Conservation (phyloP, 2,888 invertebrate species). For the Drosophila borborema region DNA sequence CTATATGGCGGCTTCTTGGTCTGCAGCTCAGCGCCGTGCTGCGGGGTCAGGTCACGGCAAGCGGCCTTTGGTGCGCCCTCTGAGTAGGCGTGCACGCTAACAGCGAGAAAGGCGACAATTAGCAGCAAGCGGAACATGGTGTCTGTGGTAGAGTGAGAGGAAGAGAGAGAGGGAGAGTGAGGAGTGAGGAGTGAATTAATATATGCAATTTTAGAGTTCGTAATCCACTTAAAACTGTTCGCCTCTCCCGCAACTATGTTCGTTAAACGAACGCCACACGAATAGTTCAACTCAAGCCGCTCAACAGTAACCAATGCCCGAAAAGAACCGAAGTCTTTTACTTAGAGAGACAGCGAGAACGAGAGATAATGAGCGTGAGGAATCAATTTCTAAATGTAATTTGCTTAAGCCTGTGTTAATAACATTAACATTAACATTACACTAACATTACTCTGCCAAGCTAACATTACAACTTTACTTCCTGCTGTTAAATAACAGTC, state of each 20-base stretch:
- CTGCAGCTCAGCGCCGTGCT: constrained; percentile 88
- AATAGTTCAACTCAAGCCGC: no score
- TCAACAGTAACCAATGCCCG: no score
- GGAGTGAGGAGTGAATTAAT: not conserved
- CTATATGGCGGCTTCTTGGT: constrained; percentile 87
- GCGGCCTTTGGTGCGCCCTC: constrained; percentile 88
- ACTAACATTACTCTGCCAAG: not conserved
- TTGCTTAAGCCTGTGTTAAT: not conserved
- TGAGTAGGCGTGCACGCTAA: constrained; percentile 85
- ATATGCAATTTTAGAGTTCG: not conserved
- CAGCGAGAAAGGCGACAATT: constrained; percentile 70
- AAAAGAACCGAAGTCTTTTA: no score
- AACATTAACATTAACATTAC: no score
- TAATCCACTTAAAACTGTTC: no score
- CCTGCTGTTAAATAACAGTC: not conserved
- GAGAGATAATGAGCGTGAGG: no score
- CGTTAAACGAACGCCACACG: no score
- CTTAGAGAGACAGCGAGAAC: no score
- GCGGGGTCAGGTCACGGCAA: constrained; percentile 89
- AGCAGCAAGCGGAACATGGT: constrained; percentile 79
- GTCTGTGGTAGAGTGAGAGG: not conserved
- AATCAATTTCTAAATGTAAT: not conserved
- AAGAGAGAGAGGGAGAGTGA: not conserved
- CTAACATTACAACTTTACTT: not conserved
- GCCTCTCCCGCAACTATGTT: no score